A percentile compares a stretch with the other conserved stretches of the same genome.
phyloP scores from a whole-genome alignment of 2,113 vertebrate species.

The Muntiacus reevesi region DNA sequence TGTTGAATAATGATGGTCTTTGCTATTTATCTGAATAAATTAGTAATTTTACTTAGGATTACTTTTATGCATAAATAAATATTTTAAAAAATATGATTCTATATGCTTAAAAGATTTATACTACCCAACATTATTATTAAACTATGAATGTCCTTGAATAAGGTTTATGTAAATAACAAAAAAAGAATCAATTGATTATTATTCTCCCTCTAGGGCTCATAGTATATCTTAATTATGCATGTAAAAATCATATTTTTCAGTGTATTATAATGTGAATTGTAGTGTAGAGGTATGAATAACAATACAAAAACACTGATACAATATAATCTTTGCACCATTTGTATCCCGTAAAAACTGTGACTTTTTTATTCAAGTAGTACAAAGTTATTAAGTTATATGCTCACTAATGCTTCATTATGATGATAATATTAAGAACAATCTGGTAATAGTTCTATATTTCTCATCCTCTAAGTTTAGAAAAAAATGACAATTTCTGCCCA shows the following conservation, averaged over 20 bases:
- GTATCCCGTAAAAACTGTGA: neutral
- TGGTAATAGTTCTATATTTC: neutral
- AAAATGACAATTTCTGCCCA: neutral
- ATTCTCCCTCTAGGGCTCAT: neutral
- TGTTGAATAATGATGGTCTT: neutral
- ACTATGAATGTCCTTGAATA: neutral
- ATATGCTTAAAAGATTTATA: neutral
- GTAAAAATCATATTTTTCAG: neutral
- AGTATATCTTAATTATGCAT: neutral
- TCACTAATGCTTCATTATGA: neutral
- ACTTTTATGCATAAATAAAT: neutral
- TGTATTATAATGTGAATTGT: neutral
- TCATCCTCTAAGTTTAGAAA: neutral
- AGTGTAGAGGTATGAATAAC: neutral
- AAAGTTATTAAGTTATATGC: neutral
- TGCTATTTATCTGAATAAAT: neutral
- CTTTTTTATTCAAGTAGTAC: neutral
- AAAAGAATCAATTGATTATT: neutral
- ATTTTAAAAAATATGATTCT: neutral
- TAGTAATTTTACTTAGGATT: neutral
- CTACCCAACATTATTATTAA: neutral
- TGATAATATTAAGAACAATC: neutral
- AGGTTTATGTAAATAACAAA: neutral
- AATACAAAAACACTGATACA: neutral
- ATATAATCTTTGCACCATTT: neutral